Percentiles rank a stretch among this genome's conserved stretches.
phyloP scores from a whole-genome alignment of 2,888 invertebrate species.

The Scaptomyza caliginosa region DNA sequence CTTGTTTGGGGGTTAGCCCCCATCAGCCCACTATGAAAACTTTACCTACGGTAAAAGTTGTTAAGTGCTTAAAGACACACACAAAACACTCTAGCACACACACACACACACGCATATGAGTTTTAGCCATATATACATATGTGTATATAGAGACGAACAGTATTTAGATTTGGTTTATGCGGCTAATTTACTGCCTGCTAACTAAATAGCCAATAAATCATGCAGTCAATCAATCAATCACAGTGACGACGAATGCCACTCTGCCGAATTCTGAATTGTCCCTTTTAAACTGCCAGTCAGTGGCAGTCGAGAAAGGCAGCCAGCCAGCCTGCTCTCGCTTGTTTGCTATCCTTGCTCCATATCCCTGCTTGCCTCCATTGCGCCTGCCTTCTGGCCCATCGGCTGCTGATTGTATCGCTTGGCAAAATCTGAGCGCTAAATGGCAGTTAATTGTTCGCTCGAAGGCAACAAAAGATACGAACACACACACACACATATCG shows the following conservation, averaged over 20 bases:
- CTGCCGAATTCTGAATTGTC: conserved; percentile 24
- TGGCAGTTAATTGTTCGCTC: conserved; percentile 59
- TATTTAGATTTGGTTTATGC: conserved; percentile 64
- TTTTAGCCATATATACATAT: conserved; percentile 16
- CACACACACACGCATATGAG: not conserved
- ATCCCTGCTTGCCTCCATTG: not conserved
- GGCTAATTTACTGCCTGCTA: conserved; percentile 64
- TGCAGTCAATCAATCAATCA: conserved; percentile 72
- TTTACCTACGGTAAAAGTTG: conserved; percentile 65
- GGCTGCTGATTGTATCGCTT: conserved; percentile 26
- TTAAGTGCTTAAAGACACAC: conserved; percentile 67
- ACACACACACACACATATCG: not conserved
- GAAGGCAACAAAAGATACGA: conserved; percentile 20
- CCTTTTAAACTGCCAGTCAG: conserved; percentile 58
- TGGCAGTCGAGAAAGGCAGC: conserved; percentile 16
- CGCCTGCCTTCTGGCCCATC: not conserved
- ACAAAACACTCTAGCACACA: conserved; percentile 15
- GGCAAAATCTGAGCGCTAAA: conserved; percentile 41
- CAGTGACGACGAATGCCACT: conserved; percentile 24
- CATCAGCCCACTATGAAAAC: conserved; percentile 35
- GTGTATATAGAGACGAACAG: conserved; percentile 20
- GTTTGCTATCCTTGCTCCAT: not conserved
- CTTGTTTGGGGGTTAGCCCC: conserved; percentile 49
- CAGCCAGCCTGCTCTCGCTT: conserved; percentile 7
- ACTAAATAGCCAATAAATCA: conserved; percentile 76